These are phyloP conservation scores for Antedon bifida DNA, from an alignment of 35 echinoderm and acorn worm species.

Conservation along the genomic window DNA sequence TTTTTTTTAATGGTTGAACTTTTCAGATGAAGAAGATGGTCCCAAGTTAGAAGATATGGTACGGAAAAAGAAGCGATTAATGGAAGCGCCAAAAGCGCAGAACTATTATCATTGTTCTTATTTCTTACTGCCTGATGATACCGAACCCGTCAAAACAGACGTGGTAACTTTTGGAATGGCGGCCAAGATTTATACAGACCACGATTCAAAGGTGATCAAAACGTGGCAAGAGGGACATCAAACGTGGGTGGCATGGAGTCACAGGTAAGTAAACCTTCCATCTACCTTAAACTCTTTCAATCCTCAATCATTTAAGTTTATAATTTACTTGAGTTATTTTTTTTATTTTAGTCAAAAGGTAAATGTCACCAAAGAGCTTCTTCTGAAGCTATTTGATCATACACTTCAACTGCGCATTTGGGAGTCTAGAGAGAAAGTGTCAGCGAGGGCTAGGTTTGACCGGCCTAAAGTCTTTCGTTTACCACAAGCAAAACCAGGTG, in stretches of 20 bases:
- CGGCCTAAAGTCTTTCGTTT: conserved; percentile 88
- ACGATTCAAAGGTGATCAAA: conserved; percentile 96
- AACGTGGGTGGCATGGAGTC: conserved; percentile 96
- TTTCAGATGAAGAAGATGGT: conserved; percentile 55
- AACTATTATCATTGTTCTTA: conserved; percentile 77
- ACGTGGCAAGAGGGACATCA: conserved; percentile 98
- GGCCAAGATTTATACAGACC: conserved; percentile 97
- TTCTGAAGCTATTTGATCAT: conserved; percentile 85
- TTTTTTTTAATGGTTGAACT: not conserved
- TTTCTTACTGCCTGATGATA: conserved; percentile 84
- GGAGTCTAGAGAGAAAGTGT: conserved; percentile 78
- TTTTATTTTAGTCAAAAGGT: conserved; percentile 54
- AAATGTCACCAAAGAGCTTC: conserved; percentile 77
- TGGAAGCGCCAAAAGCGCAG: conserved; percentile 85
- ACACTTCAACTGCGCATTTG: conserved; percentile 75
- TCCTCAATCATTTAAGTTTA: no score
- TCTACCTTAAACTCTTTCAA: not conserved
- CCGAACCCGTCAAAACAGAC: conserved; percentile 71
- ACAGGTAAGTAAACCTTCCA: conserved; percentile 35
- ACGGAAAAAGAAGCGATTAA: conserved; percentile 74
- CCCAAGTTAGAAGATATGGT: conserved; percentile 78
- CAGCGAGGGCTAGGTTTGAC: conserved; percentile 62
- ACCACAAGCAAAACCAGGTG: conserved; percentile 81
- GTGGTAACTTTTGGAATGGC: conserved; percentile 99
- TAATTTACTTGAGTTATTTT: no score